Evolutionary conservation across 2,113 vertebrate genomes (phyloP).

Genomic region (Pangasianodon hypophthalmus): DNA sequence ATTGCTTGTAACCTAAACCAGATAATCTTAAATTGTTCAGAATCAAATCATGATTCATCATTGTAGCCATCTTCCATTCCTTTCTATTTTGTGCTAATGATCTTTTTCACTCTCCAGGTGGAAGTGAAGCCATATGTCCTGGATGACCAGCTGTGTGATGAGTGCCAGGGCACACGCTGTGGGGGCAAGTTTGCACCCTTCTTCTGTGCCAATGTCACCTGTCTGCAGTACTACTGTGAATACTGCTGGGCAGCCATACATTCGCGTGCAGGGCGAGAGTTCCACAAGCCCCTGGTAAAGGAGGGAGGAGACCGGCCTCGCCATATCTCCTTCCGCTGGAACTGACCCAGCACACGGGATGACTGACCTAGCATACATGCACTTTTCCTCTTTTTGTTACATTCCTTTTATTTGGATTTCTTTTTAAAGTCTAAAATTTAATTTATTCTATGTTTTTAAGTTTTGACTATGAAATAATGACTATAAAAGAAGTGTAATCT

Average conservation of each 20-base stretch:
- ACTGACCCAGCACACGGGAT: slow-evolving; percentile 76
- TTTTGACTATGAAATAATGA: slow-evolving; percentile 74
- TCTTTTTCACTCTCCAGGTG: slow-evolving; percentile 77
- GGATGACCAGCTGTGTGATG: slow-evolving; percentile 99
- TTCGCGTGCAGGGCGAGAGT: slow-evolving; percentile 95
- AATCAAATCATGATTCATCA: background rate
- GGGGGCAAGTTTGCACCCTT: slow-evolving; percentile 98
- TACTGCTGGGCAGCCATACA: slow-evolving; percentile 99
- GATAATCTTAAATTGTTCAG: background rate
- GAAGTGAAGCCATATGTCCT: slow-evolving; percentile 99
- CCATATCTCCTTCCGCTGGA: slow-evolving; percentile 99
- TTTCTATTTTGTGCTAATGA: slow-evolving; percentile 2
- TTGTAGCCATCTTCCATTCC: background rate
- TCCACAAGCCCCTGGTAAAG: slow-evolving; percentile 99
- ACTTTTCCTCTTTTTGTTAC: slow-evolving; percentile 90
- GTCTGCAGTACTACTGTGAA: slow-evolving; percentile 99
- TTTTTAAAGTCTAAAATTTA: slow-evolving; percentile 62
- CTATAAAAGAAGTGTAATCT: slow-evolving; percentile 73
- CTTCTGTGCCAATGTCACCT: slow-evolving; percentile 99
- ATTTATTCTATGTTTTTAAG: slow-evolving; percentile 75
- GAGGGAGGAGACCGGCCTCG: slow-evolving; percentile 97
- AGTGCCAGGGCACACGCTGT: slow-evolving; percentile 98
- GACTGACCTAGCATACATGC: slow-evolving; percentile 86
- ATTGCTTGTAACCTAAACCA: background rate
- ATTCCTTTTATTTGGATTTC: slow-evolving; percentile 68